Evolutionary conservation across 2,888 invertebrate genomes (phyloP), one percentile per base, ranked within the genome.

Genomic region (Xylophagus ater): DNA sequence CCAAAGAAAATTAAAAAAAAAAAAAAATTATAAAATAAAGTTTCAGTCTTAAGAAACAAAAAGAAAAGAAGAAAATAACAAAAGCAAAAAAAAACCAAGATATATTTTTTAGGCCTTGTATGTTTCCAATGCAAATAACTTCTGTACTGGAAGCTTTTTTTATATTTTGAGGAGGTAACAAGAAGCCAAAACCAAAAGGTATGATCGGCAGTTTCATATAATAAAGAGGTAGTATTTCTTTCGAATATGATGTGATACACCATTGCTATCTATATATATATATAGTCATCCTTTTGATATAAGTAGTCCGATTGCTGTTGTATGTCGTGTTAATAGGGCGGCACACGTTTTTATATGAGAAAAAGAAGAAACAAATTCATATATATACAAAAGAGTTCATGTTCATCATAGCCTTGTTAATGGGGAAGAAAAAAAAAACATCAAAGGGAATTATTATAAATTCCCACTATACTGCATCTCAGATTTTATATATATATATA

Each of bases 371-470:
- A n/a, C n/a, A n/a, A n/a, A n/a, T n/a, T n/a, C n/a, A n/a, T n/a
- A n/a, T n/a, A n/a, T n/a, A n/a, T 37, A 18, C 24, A 39, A 33
- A 28, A 35, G 33, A 39, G 34, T 43, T 43, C 43, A 43, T 43
- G 39, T 39, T 43, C 43, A 43, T 43, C 39, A 36, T 29, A 38
- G 43, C 38, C 37, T 38, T 33, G 40, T 40, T 40, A 19, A 36
- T 33, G 32, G 37, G 32, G 24, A 29, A 29, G n/a, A n/a, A n/a
- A n/a, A n/a, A n/a, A n/a, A n/a, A 41, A 38, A 37, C 41, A 35
- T 44, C 43, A 44, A 44, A 44, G 41, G 36, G 38, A 44, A 37
- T 44, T 44, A n/a, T n/a, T n/a, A n/a, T n/a, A 44, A 32, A 44
- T 44, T 44, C 34, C 35, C 38, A 40, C 40, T 40, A n/a, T n/a